phyloP scores from a whole-genome alignment of 2,888 invertebrate genomes.

The Spilosoma lubricipeda region DNA sequence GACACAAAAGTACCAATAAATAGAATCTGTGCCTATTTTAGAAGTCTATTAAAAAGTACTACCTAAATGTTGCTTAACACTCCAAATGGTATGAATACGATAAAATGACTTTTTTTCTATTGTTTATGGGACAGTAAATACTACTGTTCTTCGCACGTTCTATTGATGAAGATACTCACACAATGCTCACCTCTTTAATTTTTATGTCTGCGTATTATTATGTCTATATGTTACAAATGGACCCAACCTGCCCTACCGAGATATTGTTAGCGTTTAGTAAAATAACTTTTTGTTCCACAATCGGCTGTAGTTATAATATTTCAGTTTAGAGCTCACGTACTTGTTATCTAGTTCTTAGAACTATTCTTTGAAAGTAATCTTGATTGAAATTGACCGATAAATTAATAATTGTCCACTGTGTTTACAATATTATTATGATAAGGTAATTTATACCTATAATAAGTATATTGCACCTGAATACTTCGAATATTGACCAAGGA shows the following conservation, averaged over 20 bases:
- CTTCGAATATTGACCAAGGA: not conserved
- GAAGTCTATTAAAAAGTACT: not conserved
- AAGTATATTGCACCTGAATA: not conserved
- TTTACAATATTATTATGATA: constrained; percentile 14
- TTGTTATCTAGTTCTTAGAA: constrained; percentile 6
- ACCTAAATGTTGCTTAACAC: no score
- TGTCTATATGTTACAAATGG: not conserved
- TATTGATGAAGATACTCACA: not conserved
- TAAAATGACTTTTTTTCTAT: not conserved
- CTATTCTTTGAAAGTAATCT: constrained; percentile 4
- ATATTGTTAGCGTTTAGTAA: not conserved
- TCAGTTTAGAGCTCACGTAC: not conserved
- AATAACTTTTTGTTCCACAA: not conserved
- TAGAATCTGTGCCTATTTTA: not conserved
- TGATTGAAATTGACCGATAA: constrained; percentile 16
- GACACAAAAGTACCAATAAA: not conserved
- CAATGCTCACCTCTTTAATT: not conserved
- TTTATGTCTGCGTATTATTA: not conserved
- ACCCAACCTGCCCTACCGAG: not conserved
- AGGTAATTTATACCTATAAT: constrained; percentile 13
- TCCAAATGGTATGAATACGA: not conserved
- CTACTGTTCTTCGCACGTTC: not conserved
- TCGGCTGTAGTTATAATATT: not conserved
- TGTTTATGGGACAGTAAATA: not conserved
- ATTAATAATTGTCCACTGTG: constrained; percentile 1